Percentiles rank a stretch among this genome's conserved stretches.
Conservation (phyloP, 2,113 vertebrate species). For the Charadrius vociferus region DNA sequence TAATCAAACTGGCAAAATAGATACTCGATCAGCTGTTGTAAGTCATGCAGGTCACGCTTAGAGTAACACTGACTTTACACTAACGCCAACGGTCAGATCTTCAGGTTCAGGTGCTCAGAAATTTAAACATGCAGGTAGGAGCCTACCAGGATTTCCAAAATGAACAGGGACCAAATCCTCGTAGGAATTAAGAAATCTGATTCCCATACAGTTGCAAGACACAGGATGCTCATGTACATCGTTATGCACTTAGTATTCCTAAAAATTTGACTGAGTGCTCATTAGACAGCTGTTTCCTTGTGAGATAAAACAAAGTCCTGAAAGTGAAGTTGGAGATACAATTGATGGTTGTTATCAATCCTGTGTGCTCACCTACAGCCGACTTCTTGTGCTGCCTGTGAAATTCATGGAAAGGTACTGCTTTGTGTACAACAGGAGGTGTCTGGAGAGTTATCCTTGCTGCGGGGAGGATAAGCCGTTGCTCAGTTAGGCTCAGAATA, state of each 20-base stretch:
- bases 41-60: neutral
- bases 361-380: constrained; percentile 43
- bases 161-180: neutral
- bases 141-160: neutral
- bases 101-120: neutral
- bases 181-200: neutral
- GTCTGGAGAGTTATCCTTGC: constrained; percentile 58
- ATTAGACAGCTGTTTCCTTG: neutral
- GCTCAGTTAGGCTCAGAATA: constrained; percentile 64
- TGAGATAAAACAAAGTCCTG: neutral
- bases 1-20: neutral
- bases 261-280: neutral
- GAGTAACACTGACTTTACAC: neutral
- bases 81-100: neutral
- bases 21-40: neutral
- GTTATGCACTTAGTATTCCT: neutral
- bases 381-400: constrained; percentile 44
- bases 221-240: neutral
- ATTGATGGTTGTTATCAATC: too few relatives aligned
- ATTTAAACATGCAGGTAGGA: neutral
- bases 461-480: constrained; percentile 66
- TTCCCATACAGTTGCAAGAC: neutral
- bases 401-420: constrained; percentile 50
- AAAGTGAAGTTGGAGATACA: neutral
- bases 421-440: constrained; percentile 54